Conservation (phyloP, 1,140 invertebrate species). For the Brachionus rotundiformis region DNA sequence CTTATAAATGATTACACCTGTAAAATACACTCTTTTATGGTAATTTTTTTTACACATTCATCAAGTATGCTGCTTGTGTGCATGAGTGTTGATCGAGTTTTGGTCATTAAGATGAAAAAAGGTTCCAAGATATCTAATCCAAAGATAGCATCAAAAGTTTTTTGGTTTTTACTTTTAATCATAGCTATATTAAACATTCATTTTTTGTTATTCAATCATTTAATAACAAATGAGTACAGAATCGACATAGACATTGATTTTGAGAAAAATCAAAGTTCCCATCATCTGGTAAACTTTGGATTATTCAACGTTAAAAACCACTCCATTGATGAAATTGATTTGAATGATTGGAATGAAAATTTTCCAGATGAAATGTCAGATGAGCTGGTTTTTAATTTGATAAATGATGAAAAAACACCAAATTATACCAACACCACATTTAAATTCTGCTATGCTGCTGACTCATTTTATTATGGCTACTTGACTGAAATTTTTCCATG, state of each 20-base stretch:
- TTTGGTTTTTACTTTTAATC: neutral
- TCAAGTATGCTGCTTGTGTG: slow-evolving; percentile 49
- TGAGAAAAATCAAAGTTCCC: no score
- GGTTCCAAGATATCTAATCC: slow-evolving; percentile 35
- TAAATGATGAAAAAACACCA: neutral
- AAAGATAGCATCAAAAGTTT: slow-evolving; percentile 3
- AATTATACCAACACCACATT: neutral
- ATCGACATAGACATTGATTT: neutral
- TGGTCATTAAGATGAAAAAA: slow-evolving; percentile 41
- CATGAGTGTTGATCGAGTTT: slow-evolving; percentile 49
- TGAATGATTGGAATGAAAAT: neutral
- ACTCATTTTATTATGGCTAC: slow-evolving; percentile 26
- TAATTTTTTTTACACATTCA: slow-evolving; percentile 49
- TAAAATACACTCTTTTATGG: slow-evolving; percentile 45
- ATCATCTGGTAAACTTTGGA: neutral
- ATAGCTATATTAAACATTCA: neutral
- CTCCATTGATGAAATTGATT: neutral
- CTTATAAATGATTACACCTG: slow-evolving; percentile 17
- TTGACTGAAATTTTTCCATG: slow-evolving; percentile 27
- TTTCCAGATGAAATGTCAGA: neutral
- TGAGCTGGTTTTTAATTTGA: neutral
- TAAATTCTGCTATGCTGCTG: neutral
- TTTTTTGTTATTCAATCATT: slow-evolving; percentile 39
- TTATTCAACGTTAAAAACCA: neutral
- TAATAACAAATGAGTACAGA: slow-evolving; percentile 18